Conservation (phyloP, 2,113 vertebrate species). For the Silurus meridionalis region DNA sequence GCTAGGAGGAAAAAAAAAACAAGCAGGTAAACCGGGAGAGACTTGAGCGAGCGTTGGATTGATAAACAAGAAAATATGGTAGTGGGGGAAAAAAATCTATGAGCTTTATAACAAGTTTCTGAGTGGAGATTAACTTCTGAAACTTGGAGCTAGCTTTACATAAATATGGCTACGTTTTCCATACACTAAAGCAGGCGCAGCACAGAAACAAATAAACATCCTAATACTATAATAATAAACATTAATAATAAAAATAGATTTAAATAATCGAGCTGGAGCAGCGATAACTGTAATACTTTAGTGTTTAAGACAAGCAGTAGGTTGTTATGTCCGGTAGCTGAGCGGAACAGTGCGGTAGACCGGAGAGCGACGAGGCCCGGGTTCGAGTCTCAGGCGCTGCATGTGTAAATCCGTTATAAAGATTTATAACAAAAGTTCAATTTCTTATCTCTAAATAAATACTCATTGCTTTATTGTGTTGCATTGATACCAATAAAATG, state of each 20-base stretch:
- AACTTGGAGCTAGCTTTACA: too few relatives aligned
- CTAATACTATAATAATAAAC: background rate
- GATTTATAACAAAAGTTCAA: background rate
- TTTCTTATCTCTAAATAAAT: background rate
- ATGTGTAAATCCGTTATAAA: accelerated
- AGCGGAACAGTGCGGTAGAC: background rate
- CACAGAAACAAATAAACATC: too few relatives aligned
- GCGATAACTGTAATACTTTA: background rate
- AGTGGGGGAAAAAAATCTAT: too few relatives aligned
- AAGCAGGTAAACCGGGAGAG: background rate
- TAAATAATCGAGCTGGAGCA: too few relatives aligned
- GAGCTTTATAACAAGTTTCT: background rate
- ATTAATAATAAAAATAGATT: background rate
- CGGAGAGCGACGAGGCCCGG: background rate
- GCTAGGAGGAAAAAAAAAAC: background rate
- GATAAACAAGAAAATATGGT: background rate
- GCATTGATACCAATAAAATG: too few relatives aligned
- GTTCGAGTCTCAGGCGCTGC: background rate
- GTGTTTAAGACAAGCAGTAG: accelerated
- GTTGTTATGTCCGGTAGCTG: background rate
- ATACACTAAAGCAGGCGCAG: too few relatives aligned
- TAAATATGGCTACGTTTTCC: too few relatives aligned
- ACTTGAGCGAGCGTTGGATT: background rate
- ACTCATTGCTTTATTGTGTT: background rate
- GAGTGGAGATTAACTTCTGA: background rate